phyloP scores from a whole-genome alignment of 2,113 vertebrate species.

The Gasterosteus nipponicus region DNA sequence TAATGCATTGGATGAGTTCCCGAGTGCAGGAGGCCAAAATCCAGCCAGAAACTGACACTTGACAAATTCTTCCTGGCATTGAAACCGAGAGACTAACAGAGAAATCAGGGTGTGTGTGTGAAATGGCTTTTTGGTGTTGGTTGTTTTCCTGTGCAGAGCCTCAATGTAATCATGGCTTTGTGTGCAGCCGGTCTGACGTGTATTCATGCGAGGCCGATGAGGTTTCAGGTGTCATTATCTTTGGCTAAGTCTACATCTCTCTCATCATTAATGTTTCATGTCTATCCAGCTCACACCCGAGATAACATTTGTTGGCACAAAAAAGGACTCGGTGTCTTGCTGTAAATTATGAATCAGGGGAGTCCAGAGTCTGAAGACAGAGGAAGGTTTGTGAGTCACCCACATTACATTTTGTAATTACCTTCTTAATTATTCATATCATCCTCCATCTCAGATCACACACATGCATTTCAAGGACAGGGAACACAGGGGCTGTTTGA shows the following conservation, averaged over 20 bases:
- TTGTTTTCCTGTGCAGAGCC: slow-evolving; percentile 19
- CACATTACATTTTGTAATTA: slow-evolving; percentile 63
- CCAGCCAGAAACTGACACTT: slow-evolving; percentile 38
- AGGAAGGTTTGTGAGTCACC: slow-evolving; percentile 34
- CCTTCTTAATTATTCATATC: slow-evolving; percentile 53
- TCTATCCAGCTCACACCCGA: slow-evolving; percentile 2
- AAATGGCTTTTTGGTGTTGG: background rate
- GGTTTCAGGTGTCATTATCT: slow-evolving; percentile 42
- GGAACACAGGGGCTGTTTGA: slow-evolving; percentile 26
- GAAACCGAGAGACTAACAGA: slow-evolving; percentile 22
- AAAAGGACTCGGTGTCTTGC: slow-evolving; percentile 13
- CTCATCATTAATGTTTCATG: slow-evolving; percentile 50
- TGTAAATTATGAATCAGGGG: slow-evolving; percentile 61
- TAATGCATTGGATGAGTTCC: slow-evolving; percentile 30
- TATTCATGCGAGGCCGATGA: slow-evolving; percentile 1
- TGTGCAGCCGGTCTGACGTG: background rate
- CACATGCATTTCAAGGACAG: slow-evolving; percentile 15
- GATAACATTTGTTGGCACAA: slow-evolving; percentile 27
- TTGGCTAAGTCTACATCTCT: slow-evolving; percentile 23
- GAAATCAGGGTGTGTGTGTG: slow-evolving; percentile 20
- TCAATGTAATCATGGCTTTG: background rate
- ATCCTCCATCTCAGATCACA: slow-evolving; percentile 18
- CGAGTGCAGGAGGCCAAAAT: slow-evolving; percentile 28
- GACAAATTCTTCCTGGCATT: slow-evolving; percentile 54
- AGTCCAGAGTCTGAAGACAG: slow-evolving; percentile 38